Evolutionary conservation across 2,888 invertebrate genomes (phyloP).

Genomic region (Anthophora plumipes): DNA sequence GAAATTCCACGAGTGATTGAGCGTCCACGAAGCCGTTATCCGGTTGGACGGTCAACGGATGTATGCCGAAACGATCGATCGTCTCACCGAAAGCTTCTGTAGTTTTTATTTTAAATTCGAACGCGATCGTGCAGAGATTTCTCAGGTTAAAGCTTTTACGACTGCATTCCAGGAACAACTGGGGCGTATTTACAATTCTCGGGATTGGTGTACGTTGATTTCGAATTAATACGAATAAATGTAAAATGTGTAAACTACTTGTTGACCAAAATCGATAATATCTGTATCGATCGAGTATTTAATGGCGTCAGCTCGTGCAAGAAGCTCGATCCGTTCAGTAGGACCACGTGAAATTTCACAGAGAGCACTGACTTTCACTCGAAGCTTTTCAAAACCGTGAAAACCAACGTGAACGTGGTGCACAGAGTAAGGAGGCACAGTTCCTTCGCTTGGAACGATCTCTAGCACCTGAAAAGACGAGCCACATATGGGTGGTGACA

Average conservation of each 20-base stretch:
- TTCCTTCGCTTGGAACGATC: conserved; percentile 66
- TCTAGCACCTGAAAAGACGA: conserved; percentile 61
- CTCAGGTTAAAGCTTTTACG: conserved; percentile 81
- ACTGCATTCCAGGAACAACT: conserved; percentile 83
- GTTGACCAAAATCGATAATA: conserved; percentile 83
- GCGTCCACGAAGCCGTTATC: conserved; percentile 83
- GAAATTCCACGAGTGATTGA: conserved; percentile 84
- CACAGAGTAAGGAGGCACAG: conserved; percentile 65
- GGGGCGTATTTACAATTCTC: background rate
- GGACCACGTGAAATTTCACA: conserved; percentile 87
- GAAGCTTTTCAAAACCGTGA: conserved; percentile 68
- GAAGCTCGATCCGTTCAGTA: conserved; percentile 85
- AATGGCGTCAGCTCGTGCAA: conserved; percentile 86
- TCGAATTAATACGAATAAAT: too few relatives aligned
- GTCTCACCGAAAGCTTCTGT: background rate
- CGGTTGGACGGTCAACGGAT: conserved; percentile 59
- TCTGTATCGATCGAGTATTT: conserved; percentile 85
- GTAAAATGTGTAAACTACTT: conserved; percentile 72
- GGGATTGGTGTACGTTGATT: too few relatives aligned
- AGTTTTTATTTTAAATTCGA: conserved; percentile 55
- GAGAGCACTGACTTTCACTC: conserved; percentile 84
- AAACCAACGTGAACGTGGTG: conserved; percentile 68
- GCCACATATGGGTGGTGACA: background rate
- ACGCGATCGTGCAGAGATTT: conserved; percentile 85
- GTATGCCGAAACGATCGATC: conserved; percentile 13